Base-by-base conservation (phyloP, 2,888 invertebrate genomes). In the Cryptus viduatorius region DNA sequence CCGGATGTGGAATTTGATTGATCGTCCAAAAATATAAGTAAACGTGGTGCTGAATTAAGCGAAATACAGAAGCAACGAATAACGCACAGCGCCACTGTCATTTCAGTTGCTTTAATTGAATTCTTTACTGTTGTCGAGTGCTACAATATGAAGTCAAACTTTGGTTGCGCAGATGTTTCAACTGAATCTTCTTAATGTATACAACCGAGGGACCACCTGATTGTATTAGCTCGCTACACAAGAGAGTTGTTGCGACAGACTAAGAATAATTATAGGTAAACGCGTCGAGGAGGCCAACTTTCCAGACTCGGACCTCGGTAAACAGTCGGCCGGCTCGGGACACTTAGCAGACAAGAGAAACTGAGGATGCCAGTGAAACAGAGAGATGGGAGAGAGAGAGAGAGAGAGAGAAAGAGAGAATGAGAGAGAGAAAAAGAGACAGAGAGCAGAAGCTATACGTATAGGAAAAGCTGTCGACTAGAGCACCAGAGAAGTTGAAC, bases 401-500 rank as follows among this genome's bases (percentile, higher is more conserved):
- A 24, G 61, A 42, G 53, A 72, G 50, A 10, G 44, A 29, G 8
- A n/a, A n/a, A 42, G 48, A 50, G 37, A 12, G 10, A 7, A n/a
- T n/a, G n/a, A n/a, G n/a, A n/a, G n/a, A n/a, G n/a, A n/a, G n/a
- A n/a, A n/a, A n/a, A 16, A 37, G 24, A 7, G 19, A 73, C 10
- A 19, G 67, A 29, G 44, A 29, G 8, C 8, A 46, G 29, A 5
- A 10, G 42, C 29, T 73, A 14, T 46, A 75, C 59, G 61, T 16
- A 68, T 12, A 42, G 53, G 19, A 16, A 44, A 24, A 48, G 14
- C 12, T 31, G 44, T 42, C 44, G 69, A 37, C 12, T 53, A 78
- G 68, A 79, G 67, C 65, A 68, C 37, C n/a, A 19, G 56, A 56
- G 29, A 69, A 79, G 64, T 71, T 64, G 56, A 83, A 83, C 73